Evolutionary conservation across 2,888 invertebrate genomes (phyloP).

Genomic region (Sinopyrophorus schimmeli): DNA sequence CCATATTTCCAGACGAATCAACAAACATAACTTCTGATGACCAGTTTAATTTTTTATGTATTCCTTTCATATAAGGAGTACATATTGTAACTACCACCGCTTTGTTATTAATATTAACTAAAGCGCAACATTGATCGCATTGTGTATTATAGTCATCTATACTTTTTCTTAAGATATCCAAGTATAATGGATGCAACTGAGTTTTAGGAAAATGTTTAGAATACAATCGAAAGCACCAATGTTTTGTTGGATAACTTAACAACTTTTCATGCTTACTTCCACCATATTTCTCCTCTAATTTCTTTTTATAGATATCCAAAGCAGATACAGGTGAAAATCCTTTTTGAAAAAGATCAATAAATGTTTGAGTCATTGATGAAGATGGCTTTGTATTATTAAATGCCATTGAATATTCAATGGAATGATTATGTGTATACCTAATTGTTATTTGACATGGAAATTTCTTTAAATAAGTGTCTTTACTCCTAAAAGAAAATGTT

Average conservation of each 20-base stretch:
- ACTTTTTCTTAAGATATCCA: not conserved
- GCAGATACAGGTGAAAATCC: not conserved
- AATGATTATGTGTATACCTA: not conserved
- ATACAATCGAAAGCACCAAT: not conserved
- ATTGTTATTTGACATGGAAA: not conserved
- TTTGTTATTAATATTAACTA: not conserved
- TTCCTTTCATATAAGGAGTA: not conserved
- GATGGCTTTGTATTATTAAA: not conserved
- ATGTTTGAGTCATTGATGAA: not conserved
- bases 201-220: not conserved
- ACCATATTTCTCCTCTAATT: not conserved
- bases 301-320: not conserved
- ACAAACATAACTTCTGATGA: conserved; percentile 1
- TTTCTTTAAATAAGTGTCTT: not conserved
- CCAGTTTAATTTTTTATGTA: not conserved
- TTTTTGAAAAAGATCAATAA: not conserved
- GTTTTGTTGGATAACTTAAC: not conserved
- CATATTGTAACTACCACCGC: not conserved
- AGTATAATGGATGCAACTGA: not conserved
- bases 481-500: not conserved
- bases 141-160: not conserved
- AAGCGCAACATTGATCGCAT: not conserved
- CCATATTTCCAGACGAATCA: not conserved
- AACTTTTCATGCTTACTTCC: not conserved
- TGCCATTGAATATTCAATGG: not conserved